Base-by-base conservation (phyloP, 2,113 vertebrate genomes). In the Tachysurus fulvidraco region DNA sequence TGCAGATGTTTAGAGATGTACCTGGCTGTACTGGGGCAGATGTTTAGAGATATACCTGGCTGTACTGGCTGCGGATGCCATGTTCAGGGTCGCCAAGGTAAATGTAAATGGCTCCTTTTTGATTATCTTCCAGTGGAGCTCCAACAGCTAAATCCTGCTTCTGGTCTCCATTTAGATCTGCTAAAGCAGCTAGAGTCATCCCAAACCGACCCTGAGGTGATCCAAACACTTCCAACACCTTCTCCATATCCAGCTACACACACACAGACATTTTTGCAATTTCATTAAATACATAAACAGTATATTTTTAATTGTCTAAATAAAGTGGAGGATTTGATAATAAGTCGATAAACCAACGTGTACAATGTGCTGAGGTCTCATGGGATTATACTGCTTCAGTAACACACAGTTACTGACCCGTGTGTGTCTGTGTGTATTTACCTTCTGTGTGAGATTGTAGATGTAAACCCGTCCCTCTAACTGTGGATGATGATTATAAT, bases 71-170 rank as follows among this genome's bases (percentile, higher is more conserved):
- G 14, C 83, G 78, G 52, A 97, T 87, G 2, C 93, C 93, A 23
- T 2, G n/a, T 0, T 1, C 14, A 3, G 4, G 84, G 85, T 95
- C 82, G 1, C 96, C 96, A 0, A 94, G 94, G 91, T 95, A 98
- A 17, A 98, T 89, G 88, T 97, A 98, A 36, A 98, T 88, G 0
- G 91, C 95, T 16, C 97, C 97, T 0, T 1, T 82, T n/a, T 93
- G 92, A 2, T 95, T 91, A 3, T 96, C 85, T 89, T 97, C 96
- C 5, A 96, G 93, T 0, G 96, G 96, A 0, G 96, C 97, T 36
- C 97, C 96, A 1, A 97, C 93, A 5, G 95, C 97, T 83, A 97
- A 89, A 0, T 98, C 96, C 0, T 16, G 65, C 81, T 96, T 90
- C 6, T 55, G 11, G 78, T 98, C 97, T 86, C 96, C 96, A 21